Percentiles rank a stretch among this genome's conserved stretches.
Conservation (phyloP, 2,113 vertebrate species). For the Pterocles burchelli region DNA sequence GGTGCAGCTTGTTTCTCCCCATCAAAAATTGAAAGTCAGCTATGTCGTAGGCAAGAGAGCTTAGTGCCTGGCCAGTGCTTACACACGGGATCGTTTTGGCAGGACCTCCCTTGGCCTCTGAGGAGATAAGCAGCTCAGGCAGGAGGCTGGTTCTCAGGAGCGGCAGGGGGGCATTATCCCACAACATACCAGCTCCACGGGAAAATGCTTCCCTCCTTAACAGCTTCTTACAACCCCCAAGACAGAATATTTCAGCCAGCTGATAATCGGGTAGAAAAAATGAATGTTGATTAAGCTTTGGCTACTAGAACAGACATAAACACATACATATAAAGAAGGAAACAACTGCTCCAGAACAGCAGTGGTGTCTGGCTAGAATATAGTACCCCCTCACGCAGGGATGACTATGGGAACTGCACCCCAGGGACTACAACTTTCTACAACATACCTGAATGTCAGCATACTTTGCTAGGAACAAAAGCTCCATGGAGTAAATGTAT, state of each 20-base stretch:
- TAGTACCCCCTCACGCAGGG: fast-evolving
- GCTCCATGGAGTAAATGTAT: not conserved
- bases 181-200: fast-evolving
- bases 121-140: not conserved
- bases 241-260: not conserved
- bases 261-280: fast-evolving
- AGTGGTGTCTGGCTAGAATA: fast-evolving
- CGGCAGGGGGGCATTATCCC: not conserved
- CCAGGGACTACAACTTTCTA: not conserved
- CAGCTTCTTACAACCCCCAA: not conserved
- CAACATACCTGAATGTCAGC: fast-evolving
- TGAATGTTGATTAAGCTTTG: fast-evolving
- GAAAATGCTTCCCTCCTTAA: not conserved
- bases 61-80: not conserved
- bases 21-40: not conserved
- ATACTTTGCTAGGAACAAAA: not conserved
- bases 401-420: not conserved
- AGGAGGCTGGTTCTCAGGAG: not conserved
- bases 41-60: not conserved
- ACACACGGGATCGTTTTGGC: not conserved
- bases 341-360: not conserved
- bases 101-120: not conserved
- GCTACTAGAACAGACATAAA: not conserved
- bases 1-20: not conserved
- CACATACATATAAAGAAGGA: fast-evolving